Conservation (phyloP, 2,888 invertebrate genomes). For the Halictus quadricinctus region DNA sequence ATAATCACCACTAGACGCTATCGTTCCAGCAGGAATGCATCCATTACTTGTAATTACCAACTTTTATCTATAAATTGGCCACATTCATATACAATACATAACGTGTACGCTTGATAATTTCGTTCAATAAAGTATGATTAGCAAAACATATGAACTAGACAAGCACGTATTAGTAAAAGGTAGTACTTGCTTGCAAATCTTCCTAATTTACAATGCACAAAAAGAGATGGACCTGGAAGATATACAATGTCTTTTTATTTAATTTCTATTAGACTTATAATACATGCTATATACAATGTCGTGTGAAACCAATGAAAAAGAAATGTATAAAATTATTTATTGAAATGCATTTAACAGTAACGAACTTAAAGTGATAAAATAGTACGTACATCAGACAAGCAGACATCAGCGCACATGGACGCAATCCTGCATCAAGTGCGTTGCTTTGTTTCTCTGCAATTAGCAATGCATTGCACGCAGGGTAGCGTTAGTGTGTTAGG, state of each 20-base stretch:
- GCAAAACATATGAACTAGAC: conserved; percentile 41
- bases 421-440: conserved; percentile 82
- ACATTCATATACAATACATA: conserved; percentile 34
- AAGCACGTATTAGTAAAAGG: neutral
- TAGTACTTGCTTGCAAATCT: conserved; percentile 7
- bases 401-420: conserved; percentile 72
- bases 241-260: conserved; percentile 46
- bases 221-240: conserved; percentile 28
- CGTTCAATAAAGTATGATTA: conserved; percentile 65
- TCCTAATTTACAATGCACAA: conserved; percentile 21
- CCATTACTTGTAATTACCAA: conserved; percentile 52
- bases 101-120: conserved; percentile 58
- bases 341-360: conserved; percentile 22
- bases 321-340: conserved; percentile 24
- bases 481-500: conserved; percentile 79
- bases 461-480: conserved; percentile 82
- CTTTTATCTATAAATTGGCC: conserved; percentile 37
- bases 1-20: conserved; percentile 73
- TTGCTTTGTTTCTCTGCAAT: conserved; percentile 78
- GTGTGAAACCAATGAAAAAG: conserved; percentile 14
- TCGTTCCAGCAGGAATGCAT: conserved; percentile 58
- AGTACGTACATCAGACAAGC: conserved; percentile 37
- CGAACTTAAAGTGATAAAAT: conserved; percentile 13
- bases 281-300: conserved; percentile 48
- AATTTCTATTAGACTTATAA: conserved; percentile 38